Base-by-base conservation (phyloP, 2,888 invertebrate species). In the Miltochrista miniata region DNA sequence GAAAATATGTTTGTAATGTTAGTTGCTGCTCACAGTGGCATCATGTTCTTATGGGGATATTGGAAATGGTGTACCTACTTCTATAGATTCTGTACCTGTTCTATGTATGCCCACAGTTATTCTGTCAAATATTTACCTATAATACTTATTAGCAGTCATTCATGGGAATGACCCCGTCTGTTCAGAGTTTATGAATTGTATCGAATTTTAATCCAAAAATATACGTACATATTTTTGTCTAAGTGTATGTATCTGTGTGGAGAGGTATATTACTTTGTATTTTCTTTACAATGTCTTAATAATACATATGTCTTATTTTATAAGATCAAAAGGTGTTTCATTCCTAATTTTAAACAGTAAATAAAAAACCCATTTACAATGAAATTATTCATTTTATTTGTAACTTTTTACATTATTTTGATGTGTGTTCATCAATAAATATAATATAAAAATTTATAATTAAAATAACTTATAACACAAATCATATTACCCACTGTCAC, bases 251-350 rank as follows among this genome's bases (percentile, higher is more conserved):
- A 79, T 84, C 75, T 74, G 78, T 84, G 85, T 85, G 80, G 72
- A 81, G 67, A 74, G 76, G 72, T 82, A 83, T 77, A 82, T 85
- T 85, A 81, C 72, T 84, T 89, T 86, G 71, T 88, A 85, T 87
- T 89, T 90, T 83, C 81, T 90, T 88, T 88, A 90, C 86, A 86
- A 87, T 85, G 81, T 90, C 86, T 82, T 72, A 90, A 88, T 90
- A 90, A 89, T 90, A 78, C n/a, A n/a, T n/a, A 24, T 81, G 79
- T 89, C 85, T 31, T 86, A 83, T 88, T 85, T n/a, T 87, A 70
- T 88, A 89, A 82, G 67, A 74, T 72, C 59, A 55, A 55, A 54
- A 40, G 51, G 66, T 36, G 70, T 76, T 79, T 87, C 46, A 76
- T 69, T 79, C 74, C 62, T 50, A n/a, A n/a, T n/a, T n/a, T n/a